These are phyloP conservation scores for Notarius quadriscutis DNA, from an alignment of 2,113 vertebrate genomes.

Conservation along the genomic window DNA sequence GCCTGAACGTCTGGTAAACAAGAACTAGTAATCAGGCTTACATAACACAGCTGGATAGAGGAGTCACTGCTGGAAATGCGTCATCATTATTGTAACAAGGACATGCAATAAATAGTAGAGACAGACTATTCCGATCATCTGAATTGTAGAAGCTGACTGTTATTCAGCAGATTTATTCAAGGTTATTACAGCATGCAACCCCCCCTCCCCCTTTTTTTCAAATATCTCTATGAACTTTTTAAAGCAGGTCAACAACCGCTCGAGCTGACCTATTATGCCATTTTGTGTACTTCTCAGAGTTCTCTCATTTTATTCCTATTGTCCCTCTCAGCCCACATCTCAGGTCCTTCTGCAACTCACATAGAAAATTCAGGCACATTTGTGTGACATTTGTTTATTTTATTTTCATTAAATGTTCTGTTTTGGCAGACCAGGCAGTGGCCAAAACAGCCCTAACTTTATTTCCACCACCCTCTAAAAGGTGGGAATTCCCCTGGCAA, in stretches of 20 bases:
- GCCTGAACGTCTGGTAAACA: constrained; percentile 43
- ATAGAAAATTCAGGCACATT: constrained; percentile 53
- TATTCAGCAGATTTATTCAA: not conserved
- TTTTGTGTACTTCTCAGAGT: constrained; percentile 15
- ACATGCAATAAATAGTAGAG: not conserved
- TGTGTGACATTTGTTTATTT: constrained; percentile 50
- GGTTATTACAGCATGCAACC: not conserved
- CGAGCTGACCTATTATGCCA: constrained; percentile 24
- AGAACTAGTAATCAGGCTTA: not conserved
- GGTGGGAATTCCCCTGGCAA: constrained; percentile 38
- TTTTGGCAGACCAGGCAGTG: not conserved
- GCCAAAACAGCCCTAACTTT: constrained; percentile 9
- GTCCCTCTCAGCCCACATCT: constrained; percentile 39
- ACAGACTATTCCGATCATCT: not conserved
- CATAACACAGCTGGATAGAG: constrained; percentile 15
- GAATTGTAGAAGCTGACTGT: not conserved
- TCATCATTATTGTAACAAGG: not conserved
- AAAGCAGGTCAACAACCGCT: constrained; percentile 15
- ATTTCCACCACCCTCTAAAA: not conserved
- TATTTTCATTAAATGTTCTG: constrained; percentile 6
- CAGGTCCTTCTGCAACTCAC: constrained; percentile 51
- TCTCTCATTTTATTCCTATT: constrained; percentile 31
- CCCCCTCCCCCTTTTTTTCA: not conserved
- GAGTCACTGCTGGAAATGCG: constrained; percentile 8
- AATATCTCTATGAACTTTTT: constrained; percentile 30